These are phyloP conservation scores for Microcebus tavaratra DNA, from an alignment of 2,113 vertebrate species.

Conservation along the genomic window DNA sequence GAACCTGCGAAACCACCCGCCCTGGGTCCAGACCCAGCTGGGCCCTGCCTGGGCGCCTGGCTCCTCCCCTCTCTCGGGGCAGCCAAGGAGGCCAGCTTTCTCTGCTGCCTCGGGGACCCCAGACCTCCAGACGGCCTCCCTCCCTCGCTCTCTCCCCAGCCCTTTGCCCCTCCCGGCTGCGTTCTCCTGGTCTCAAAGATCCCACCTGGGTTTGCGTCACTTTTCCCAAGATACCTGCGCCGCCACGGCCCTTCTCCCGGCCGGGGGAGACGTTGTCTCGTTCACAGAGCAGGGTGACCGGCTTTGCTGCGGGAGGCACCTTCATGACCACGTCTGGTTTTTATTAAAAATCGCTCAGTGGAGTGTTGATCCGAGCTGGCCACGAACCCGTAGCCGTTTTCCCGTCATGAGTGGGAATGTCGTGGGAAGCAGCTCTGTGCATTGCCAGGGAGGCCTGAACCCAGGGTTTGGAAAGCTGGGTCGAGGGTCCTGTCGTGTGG, in stretches of 20 bases:
- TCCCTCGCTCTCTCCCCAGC: no score
- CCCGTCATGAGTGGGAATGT: fast-evolving
- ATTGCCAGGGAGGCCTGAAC: fast-evolving
- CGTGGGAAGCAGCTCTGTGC: fast-evolving
- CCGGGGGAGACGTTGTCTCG: neutral
- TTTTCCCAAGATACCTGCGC: neutral
- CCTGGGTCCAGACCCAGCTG: neutral
- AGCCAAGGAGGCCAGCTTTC: no score
- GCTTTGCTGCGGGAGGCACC: neutral
- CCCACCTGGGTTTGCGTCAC: no score
- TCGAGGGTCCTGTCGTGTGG: fast-evolving
- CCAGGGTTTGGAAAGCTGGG: neutral
- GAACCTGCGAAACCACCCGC: neutral
- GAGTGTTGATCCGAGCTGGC: fast-evolving
- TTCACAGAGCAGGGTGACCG: neutral
- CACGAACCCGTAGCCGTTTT: fast-evolving
- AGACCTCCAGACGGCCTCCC: no score
- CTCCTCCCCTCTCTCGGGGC: neutral
- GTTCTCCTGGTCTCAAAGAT: neutral
- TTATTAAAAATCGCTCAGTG: neutral
- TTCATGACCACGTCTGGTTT: neutral
- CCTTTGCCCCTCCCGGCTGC: neutral
- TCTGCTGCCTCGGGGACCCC: neutral
- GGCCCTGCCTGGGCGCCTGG: neutral
- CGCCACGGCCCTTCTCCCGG: neutral